These are phyloP conservation scores for Bathybates hornii DNA, from an alignment of 2,113 vertebrate species.

Conservation along the genomic window DNA sequence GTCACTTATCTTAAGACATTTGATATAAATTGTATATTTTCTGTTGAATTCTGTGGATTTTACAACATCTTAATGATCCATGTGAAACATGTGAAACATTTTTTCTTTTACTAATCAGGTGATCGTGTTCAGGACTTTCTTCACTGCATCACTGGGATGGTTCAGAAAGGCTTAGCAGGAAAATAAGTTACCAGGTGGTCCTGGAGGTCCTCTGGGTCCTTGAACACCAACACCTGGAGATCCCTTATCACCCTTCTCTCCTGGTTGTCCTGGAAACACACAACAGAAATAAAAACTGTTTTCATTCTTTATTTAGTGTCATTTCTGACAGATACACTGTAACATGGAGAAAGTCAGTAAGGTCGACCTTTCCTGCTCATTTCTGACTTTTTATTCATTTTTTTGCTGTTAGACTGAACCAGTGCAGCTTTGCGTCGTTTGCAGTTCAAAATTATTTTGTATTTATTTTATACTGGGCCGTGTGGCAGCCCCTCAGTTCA, in stretches of 20 bases:
- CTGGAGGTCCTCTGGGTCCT: conserved; percentile 85
- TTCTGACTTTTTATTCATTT: fast-evolving
- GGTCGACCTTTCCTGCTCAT: background rate
- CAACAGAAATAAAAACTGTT: background rate
- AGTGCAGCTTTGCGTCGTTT: background rate
- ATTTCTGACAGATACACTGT: background rate
- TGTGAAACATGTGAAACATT: background rate
- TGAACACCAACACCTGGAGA: conserved; percentile 83
- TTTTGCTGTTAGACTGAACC: background rate
- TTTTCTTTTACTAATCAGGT: background rate
- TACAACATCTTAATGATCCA: background rate
- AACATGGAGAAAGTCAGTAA: fast-evolving
- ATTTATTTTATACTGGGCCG: fast-evolving
- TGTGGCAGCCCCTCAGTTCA: background rate
- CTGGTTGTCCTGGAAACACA: conserved; percentile 75
- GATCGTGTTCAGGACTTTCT: fast-evolving
- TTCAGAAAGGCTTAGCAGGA: background rate
- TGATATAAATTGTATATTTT: background rate
- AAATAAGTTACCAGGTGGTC: conserved; percentile 78
- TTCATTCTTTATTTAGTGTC: too few species aligned
- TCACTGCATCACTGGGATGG: background rate
- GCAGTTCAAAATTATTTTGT: background rate
- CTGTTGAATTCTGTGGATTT: background rate
- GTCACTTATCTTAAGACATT: background rate
- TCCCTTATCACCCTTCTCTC: conserved; percentile 91